These are phyloP conservation scores for Athene noctua DNA, from an alignment of 2,113 vertebrate species.

Conservation along the genomic window DNA sequence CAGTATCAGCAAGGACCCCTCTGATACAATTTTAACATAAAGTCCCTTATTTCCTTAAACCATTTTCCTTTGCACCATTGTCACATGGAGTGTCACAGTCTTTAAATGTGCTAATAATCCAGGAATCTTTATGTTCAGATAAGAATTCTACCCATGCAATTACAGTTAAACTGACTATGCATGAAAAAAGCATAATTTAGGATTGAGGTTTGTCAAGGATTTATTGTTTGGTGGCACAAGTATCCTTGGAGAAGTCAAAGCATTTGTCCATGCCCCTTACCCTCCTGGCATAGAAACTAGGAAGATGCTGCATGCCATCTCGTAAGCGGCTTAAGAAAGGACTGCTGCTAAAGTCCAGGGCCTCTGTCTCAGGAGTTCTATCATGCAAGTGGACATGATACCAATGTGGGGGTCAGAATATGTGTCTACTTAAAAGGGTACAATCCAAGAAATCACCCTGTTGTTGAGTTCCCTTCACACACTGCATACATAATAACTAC, in stretches of 20 bases:
- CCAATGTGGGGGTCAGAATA: neutral
- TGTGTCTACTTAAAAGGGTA: neutral
- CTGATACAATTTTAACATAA: neutral
- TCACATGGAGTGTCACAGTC: neutral
- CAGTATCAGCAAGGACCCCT: neutral
- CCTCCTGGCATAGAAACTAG: neutral
- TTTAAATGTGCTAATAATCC: neutral
- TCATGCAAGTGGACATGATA: neutral
- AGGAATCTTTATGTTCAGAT: neutral
- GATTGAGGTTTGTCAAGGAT: neutral
- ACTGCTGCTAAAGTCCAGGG: neutral
- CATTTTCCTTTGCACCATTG: neutral
- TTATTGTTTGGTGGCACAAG: neutral
- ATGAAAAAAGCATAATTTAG: neutral
- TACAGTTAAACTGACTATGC: neutral
- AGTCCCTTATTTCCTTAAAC: neutral
- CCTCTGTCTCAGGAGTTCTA: neutral
- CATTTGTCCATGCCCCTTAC: neutral
- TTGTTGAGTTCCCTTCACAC: neutral
- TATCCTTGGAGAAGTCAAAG: neutral
- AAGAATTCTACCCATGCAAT: neutral
- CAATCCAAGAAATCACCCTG: neutral
- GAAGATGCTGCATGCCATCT: neutral
- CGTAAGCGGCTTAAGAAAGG: neutral
- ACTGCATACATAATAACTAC: neutral